phyloP scores from a whole-genome alignment of 2,797 vertebrate genomes.

The Pipistrellus pygmaeus region DNA sequence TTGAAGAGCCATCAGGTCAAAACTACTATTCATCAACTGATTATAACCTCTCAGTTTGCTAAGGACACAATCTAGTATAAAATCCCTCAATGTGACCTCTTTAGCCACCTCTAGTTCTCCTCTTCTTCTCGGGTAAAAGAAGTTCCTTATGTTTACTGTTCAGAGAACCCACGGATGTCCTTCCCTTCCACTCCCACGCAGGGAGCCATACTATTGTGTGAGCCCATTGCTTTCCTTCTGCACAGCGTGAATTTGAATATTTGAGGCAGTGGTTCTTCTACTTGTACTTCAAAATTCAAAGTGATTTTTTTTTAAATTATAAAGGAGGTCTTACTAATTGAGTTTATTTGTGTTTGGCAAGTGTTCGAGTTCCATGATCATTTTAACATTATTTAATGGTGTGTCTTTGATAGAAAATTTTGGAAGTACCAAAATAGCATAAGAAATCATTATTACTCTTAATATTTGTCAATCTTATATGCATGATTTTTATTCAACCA shows the following conservation, averaged over 20 bases:
- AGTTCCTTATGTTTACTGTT: neutral
- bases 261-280: neutral
- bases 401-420: neutral
- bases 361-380: neutral
- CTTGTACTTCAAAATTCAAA: neutral
- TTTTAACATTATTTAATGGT: constrained; percentile 24
- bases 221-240: neutral
- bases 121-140: neutral
- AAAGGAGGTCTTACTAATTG: neutral
- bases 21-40: neutral
- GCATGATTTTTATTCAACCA: neutral
- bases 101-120: neutral
- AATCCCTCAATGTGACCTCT: neutral
- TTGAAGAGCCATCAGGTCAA: neutral
- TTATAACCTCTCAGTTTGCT: neutral
- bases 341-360: neutral
- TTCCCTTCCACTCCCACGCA: neutral
- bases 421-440: neutral
- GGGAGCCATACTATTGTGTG: neutral
- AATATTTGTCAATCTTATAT: neutral
- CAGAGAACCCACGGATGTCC: neutral
- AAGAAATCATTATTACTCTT: neutral
- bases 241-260: neutral
- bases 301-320: neutral
- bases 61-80: neutral